A percentile compares a stretch with the other conserved stretches of the same genome.
phyloP scores from a whole-genome alignment of 2,888 invertebrate genomes.

The Nomada flava region DNA sequence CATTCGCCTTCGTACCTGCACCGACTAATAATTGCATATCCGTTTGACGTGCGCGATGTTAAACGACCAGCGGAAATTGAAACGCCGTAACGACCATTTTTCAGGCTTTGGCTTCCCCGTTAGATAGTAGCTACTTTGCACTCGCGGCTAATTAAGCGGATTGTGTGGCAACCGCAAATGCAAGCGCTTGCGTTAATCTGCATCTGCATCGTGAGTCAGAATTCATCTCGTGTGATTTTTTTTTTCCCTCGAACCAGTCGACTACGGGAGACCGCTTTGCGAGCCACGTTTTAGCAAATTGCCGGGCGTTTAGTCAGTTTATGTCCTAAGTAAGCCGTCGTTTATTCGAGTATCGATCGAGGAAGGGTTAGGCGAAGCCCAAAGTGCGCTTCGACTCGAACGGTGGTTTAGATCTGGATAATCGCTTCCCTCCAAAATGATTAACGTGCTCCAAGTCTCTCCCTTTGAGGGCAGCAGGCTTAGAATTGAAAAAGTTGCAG shows the following conservation, averaged over 20 bases:
- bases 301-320: not conserved
- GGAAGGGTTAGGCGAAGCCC: not conserved
- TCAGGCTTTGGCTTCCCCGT: not conserved
- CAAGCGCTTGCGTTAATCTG: slow-evolving; percentile 43
- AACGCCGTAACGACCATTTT: not conserved
- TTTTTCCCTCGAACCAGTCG: not conserved
- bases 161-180: slow-evolving; percentile 52
- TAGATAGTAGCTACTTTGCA: slow-evolving; percentile 5
- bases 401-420: not conserved
- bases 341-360: slow-evolving; percentile 9
- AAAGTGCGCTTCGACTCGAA: not conserved
- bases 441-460: too few relatives aligned
- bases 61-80: slow-evolving; percentile 6
- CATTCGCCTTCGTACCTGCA: not conserved
- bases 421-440: too few relatives aligned
- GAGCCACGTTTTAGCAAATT: not conserved
- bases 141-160: slow-evolving; percentile 58
- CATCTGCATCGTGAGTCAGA: slow-evolving; percentile 55
- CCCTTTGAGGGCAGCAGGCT: too few relatives aligned
- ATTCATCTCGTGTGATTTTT: slow-evolving; percentile 50
- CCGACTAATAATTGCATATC: not conserved
- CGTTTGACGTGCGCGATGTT: too few relatives aligned
- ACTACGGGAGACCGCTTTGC: slow-evolving; percentile 6
- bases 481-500: too few relatives aligned
- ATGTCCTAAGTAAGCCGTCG: not conserved